Evolutionary conservation across 2,797 vertebrate genomes (phyloP).

Genomic region (Margarornis squamiger): DNA sequence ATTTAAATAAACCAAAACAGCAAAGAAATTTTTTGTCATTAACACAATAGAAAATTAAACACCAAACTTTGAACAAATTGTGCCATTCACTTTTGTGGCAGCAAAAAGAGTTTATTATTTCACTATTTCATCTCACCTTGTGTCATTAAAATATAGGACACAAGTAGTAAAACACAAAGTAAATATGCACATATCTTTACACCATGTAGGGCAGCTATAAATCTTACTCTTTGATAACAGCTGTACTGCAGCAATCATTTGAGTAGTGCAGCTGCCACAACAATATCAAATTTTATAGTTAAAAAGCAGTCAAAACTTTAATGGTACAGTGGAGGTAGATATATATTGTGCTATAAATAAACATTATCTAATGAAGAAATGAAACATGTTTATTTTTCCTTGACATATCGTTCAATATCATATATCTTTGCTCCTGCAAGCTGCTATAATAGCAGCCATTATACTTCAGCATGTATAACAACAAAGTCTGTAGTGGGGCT

Average conservation of each 20-base stretch:
- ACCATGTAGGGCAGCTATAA: constrained; percentile 73
- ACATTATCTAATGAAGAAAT: constrained; percentile 81
- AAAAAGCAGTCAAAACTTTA: constrained; percentile 82
- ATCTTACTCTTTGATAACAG: constrained; percentile 79
- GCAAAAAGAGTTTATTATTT: constrained; percentile 70
- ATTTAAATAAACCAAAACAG: neutral
- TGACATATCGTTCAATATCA: constrained; percentile 65
- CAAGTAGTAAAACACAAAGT: constrained; percentile 77
- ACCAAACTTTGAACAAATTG: constrained; percentile 38
- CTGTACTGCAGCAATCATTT: constrained; percentile 78
- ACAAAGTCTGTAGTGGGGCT: constrained; percentile 62
- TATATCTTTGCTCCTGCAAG: constrained; percentile 70
- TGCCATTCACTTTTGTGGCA: constrained; percentile 16
- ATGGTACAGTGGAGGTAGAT: constrained; percentile 78
- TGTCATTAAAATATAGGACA: constrained; percentile 79
- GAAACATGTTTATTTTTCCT: constrained; percentile 77
- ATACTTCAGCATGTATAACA: constrained; percentile 61
- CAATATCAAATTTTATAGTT: constrained; percentile 83
- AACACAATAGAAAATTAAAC: constrained; percentile 34
- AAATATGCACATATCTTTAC: constrained; percentile 81
- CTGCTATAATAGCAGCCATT: constrained; percentile 74
- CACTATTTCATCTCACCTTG: constrained; percentile 79
- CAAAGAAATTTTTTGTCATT: neutral
- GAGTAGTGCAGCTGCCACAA: constrained; percentile 80
- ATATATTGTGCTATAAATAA: constrained; percentile 80